These are phyloP conservation scores for Marisa cornuarietis DNA, from an alignment of 1,140 invertebrate genomes.

Conservation along the genomic window DNA sequence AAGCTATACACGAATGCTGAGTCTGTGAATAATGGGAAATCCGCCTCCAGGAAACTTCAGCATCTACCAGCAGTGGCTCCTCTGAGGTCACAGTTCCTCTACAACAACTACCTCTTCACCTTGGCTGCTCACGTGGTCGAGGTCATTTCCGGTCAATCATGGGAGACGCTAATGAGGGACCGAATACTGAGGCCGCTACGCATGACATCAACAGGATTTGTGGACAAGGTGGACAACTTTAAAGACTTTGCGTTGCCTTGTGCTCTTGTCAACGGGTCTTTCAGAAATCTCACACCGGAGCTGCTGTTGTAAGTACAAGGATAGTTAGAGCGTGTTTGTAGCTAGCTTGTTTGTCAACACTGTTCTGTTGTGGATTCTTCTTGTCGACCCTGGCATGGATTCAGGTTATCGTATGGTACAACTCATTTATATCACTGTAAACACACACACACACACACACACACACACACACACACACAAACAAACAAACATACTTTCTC, in stretches of 20 bases:
- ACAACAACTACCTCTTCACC: conserved; percentile 62
- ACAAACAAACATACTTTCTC: too few relatives aligned
- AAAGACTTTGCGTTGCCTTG: conserved; percentile 49
- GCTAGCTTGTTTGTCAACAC: too few relatives aligned
- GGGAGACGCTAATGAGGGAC: conserved; percentile 50
- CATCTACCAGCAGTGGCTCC: conserved; percentile 41
- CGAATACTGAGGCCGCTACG: conserved; percentile 45
- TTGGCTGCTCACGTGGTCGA: conserved; percentile 59
- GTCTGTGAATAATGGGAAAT: background rate
- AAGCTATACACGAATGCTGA: too few relatives aligned
- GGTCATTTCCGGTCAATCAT: conserved; percentile 42
- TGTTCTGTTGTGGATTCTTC: too few relatives aligned
- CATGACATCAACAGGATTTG: conserved; percentile 52
- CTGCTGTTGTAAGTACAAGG: conserved; percentile 47
- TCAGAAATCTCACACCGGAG: conserved; percentile 36
- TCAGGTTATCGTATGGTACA: too few relatives aligned
- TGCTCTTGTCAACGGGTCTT: conserved; percentile 41
- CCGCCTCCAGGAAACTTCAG: conserved; percentile 43
- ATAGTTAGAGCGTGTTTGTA: background rate
- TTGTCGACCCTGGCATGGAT: too few relatives aligned
- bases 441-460: too few relatives aligned
- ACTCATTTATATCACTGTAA: too few relatives aligned
- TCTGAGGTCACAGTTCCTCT: conserved; percentile 52
- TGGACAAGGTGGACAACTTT: conserved; percentile 35
- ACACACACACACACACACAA: too few relatives aligned